These are phyloP conservation scores for Agonopterix alstromeriana DNA, from an alignment of 2,888 invertebrate genomes.

Conservation along the genomic window DNA sequence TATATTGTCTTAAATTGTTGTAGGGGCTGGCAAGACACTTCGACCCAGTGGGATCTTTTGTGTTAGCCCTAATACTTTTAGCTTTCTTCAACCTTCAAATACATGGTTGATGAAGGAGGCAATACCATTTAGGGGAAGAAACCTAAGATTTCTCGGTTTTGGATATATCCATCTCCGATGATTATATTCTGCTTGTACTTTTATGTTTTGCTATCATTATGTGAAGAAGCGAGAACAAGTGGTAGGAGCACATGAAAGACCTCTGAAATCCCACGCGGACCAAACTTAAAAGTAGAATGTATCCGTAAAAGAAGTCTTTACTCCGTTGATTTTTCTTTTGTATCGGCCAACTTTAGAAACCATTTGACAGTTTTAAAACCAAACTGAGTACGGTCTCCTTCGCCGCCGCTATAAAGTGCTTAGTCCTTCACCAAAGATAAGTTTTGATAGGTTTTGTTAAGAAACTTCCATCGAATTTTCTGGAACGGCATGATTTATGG, in stretches of 20 bases:
- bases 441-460: not conserved
- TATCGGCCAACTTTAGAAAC: slow-evolving; percentile 1
- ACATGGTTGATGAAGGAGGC: too few relatives aligned
- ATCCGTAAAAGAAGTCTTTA: slow-evolving; percentile 5
- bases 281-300: slow-evolving; percentile 10
- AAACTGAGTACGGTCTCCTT: not conserved
- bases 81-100: too few relatives aligned
- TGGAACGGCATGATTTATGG: too few relatives aligned
- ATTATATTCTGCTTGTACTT: not conserved
- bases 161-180: too few relatives aligned
- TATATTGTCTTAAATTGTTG: too few relatives aligned
- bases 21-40: too few relatives aligned
- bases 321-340: slow-evolving; percentile 7
- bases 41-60: too few relatives aligned
- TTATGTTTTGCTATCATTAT: not conserved
- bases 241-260: not conserved
- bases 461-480: too few relatives aligned
- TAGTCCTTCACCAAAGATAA: not conserved
- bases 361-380: slow-evolving; percentile 8
- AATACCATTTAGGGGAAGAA: too few relatives aligned
- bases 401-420: not conserved
- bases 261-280: slow-evolving; percentile 3
- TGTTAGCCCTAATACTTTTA: too few relatives aligned
- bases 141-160: too few relatives aligned
- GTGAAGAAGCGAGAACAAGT: not conserved